Evolutionary conservation across 2,888 invertebrate genomes (phyloP).

Genomic region (Lacanobia oleracea): DNA sequence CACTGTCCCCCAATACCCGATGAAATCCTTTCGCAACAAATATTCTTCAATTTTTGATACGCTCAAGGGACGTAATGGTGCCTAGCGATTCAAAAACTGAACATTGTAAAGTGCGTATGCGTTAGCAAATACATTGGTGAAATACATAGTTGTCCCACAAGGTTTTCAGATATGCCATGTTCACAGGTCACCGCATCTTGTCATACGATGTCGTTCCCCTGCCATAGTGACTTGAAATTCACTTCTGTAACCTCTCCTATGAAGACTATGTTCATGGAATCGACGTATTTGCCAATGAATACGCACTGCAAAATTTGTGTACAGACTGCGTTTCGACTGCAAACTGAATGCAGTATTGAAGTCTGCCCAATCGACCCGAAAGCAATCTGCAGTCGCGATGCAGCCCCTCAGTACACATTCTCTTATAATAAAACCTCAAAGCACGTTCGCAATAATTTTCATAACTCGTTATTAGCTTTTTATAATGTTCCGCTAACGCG

Average conservation of each 20-base stretch:
- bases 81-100: slow-evolving; percentile 12
- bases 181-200: background rate
- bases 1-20: slow-evolving; percentile 40
- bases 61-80: background rate
- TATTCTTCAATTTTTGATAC: slow-evolving; percentile 27
- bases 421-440: slow-evolving; percentile 51
- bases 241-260: too few species aligned
- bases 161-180: background rate
- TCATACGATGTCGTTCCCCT: background rate
- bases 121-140: slow-evolving; percentile 6
- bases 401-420: slow-evolving; percentile 1
- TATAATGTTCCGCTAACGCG: slow-evolving; percentile 82
- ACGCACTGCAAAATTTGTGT: background rate
- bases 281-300: slow-evolving; percentile 21
- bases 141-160: background rate
- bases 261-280: too few species aligned
- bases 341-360: background rate
- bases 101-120: background rate
- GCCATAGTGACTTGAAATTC: too few species aligned
- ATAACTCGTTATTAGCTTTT: slow-evolving; percentile 83
- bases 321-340: slow-evolving; percentile 27
- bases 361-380: background rate
- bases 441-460: slow-evolving; percentile 79
- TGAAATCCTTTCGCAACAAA: background rate
- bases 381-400: slow-evolving; percentile 1